Conservation (phyloP, 2,797 vertebrate species). For the Anguilla pacifica region DNA sequence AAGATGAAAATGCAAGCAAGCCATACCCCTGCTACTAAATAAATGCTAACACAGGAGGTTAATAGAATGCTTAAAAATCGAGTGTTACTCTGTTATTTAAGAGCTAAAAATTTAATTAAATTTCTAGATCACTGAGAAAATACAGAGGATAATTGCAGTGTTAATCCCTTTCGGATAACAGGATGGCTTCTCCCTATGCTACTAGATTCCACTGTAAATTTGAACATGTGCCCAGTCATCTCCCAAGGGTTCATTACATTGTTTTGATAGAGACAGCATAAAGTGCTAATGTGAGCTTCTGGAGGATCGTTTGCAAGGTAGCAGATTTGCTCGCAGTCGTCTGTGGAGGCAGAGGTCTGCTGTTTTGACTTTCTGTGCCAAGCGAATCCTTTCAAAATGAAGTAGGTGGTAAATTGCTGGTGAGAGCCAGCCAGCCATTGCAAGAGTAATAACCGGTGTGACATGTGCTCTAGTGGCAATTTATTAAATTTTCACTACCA, state of each 20-base stretch:
- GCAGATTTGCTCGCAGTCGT: neutral
- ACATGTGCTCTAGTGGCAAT: neutral
- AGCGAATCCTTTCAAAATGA: neutral
- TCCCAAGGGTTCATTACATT: neutral
- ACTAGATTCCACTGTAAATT: neutral
- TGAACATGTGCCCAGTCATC: neutral
- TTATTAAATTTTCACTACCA: neutral
- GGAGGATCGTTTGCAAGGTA: neutral
- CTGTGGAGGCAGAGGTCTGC: conserved; percentile 7
- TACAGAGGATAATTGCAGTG: neutral
- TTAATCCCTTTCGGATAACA: neutral
- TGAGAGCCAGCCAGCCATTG: neutral
- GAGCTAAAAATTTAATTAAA: neutral
- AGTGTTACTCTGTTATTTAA: neutral
- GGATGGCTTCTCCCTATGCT: neutral
- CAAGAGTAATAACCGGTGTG: neutral
- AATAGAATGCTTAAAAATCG: neutral
- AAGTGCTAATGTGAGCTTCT: neutral
- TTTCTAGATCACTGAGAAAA: neutral
- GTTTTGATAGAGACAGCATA: neutral
- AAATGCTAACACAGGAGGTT: neutral
- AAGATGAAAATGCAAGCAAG: neutral
- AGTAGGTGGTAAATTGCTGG: neutral
- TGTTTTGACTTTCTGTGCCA: conserved; percentile 9
- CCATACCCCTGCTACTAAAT: neutral